Base-by-base conservation (phyloP, 2,113 vertebrate species). In the Hyaena hyaena region DNA sequence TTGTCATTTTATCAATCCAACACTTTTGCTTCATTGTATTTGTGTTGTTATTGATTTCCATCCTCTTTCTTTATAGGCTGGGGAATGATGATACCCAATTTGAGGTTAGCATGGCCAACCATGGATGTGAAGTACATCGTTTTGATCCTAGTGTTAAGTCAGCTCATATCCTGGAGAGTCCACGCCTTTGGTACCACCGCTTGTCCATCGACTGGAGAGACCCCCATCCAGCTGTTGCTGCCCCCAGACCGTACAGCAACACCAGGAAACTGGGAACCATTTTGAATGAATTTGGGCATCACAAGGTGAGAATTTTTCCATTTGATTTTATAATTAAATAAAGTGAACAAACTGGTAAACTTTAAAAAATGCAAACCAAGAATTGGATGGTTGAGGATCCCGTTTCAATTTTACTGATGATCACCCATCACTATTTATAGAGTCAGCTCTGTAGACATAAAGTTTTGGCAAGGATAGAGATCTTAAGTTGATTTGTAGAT, bases 131-230 rank as follows among this genome's bases (percentile, higher is more conserved):
- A 95, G 99, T 99, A 35, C 99, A 99, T 98, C 99, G 99, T 93
- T 99, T 99, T 23, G 99, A 99, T 95, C 99, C 99, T 43, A 99
- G 99, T 81, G 98, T 99, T 95, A 99, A 98, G 82, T 98, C 99
- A n/a, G 98, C 99, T 21, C 99, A 99, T 77, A 24, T 99, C 39
- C 99, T 99, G 97, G 98, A 99, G 88, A 98, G 98, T 0, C 97
- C 97, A 55, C 98, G 76, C 77, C 97, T 99, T 48, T 99, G 99
- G 99, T 98, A 99, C 87, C 99, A 99, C 85, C 99, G 99, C 2
- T 97, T 99, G 48, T 99, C 99, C 2, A 97, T 99, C 0, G 99
- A 99, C 97, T 99, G 99, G 99, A 98, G 99, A 81, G 99, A 99
- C 83, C 99, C 99, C 7, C 99, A 99, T 93, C 99, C 99, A 0